Evolutionary conservation across 92 coral and sea anemone species (phyloP), one percentile per base, ranked within the genome.

Genomic region (Porites lobata): DNA sequence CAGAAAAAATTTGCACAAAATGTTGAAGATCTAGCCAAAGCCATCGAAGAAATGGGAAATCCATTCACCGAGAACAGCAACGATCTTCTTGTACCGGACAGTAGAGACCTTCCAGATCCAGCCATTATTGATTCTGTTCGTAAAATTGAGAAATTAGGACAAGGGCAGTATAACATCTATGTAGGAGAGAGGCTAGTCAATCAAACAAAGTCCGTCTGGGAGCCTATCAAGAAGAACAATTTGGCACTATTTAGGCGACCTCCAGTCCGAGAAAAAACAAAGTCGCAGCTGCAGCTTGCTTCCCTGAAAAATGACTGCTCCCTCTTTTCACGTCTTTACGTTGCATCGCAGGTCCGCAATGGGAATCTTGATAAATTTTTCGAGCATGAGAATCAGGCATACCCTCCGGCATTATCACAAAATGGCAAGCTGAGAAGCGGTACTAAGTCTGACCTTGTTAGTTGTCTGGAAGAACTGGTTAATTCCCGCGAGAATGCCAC

Each of bases 331-430:
- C 24, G 86, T 84, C 81, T 91, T 9, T 88, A 52, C 64, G 89
- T 91, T 56, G 51, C 89, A 0, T 87, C 87, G 22, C 92, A 88
- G 81, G 79, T 90, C 47, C 89, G 91, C 81, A 81, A 87, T 65
- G 92, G 85, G 32, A 81, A 92, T 85, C 58, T 86, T 51, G 84
- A 89, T 26, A 76, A 89, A 3, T 85, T 92, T 82, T 88, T 92
- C 59, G 43, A 53, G 58, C 93, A 92, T 83, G 89, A 89, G 77
- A 89, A 89, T 38, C 81, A 81, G 43, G 63, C 80, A 50, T 92
- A 83, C 19, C 91, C 95, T 54, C 93, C 93, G 13, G 89, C 93
- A 8, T 7, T 80, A 47, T 90, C 91, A 73, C 91, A 91, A 51
- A 82, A 86, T 81, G 88, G 91, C 53, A 75, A 70, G 67, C 67